Evolutionary conservation across 2,113 vertebrate genomes (phyloP).

Genomic region (Serranochromis macrocephalus): DNA sequence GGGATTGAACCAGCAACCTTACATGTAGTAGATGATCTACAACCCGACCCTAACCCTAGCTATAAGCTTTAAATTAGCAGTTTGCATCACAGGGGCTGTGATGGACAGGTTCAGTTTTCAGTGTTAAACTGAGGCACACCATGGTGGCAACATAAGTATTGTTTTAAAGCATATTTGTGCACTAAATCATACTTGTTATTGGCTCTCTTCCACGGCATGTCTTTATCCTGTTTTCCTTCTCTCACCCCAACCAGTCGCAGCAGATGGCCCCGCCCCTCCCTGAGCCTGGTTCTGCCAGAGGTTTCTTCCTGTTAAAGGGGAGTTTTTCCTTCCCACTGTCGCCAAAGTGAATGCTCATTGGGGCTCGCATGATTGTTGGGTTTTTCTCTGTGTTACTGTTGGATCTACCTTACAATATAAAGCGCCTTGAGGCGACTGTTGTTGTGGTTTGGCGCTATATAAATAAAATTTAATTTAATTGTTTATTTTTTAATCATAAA

Average conservation of each 20-base stretch:
- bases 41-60: neutral
- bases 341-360: neutral
- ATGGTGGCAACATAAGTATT: neutral
- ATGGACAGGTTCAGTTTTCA: neutral
- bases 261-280: neutral
- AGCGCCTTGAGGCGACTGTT: neutral
- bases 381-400: neutral
- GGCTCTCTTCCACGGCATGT: neutral
- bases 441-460: neutral
- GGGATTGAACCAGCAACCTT: neutral
- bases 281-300: neutral
- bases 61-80: neutral
- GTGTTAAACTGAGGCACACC: neutral
- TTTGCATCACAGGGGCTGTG: neutral
- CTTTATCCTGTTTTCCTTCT: neutral
- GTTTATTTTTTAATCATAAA: neutral
- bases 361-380: neutral
- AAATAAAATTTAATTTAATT: neutral
- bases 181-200: neutral
- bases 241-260: rapidly evolving
- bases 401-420: neutral
- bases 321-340: neutral
- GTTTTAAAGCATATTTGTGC: neutral
- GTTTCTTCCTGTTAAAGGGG: neutral
- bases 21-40: neutral